Conservation (phyloP, 1,140 invertebrate species). For the Pinna nobilis region DNA sequence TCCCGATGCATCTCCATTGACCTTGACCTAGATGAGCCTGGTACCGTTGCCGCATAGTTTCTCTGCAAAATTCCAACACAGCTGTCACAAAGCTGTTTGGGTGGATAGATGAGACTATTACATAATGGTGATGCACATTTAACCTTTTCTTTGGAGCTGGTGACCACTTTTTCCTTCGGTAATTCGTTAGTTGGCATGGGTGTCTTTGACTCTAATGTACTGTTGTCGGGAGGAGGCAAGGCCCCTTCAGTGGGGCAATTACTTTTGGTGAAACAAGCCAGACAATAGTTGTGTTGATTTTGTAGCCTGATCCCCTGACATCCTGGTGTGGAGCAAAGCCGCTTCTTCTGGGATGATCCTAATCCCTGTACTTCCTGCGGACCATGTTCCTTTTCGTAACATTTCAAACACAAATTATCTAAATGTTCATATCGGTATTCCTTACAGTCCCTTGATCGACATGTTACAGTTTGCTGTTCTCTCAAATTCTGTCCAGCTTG, state of each 20-base stretch:
- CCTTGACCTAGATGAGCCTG: slow-evolving; percentile 25
- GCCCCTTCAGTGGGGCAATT: background rate
- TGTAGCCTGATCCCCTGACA: slow-evolving; percentile 37
- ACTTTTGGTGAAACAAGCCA: slow-evolving; percentile 18
- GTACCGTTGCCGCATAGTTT: slow-evolving; percentile 15
- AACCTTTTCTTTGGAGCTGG: slow-evolving; percentile 49
- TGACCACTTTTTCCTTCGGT: slow-evolving; percentile 13
- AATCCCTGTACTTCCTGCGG: background rate
- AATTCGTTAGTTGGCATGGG: background rate
- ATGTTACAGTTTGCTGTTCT: background rate
- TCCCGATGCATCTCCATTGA: slow-evolving; percentile 21
- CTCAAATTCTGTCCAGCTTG: slow-evolving; percentile 2
- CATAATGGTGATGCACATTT: slow-evolving; percentile 53
- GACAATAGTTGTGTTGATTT: slow-evolving; percentile 31
- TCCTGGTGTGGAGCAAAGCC: slow-evolving; percentile 51
- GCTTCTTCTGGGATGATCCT: background rate
- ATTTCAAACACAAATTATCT: slow-evolving; percentile 1
- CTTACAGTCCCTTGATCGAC: background rate
- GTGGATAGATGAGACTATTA: slow-evolving; percentile 40
- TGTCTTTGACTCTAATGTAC: slow-evolving; percentile 3
- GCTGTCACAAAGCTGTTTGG: slow-evolving; percentile 32
- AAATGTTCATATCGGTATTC: background rate
- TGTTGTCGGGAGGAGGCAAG: background rate
- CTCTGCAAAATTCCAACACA: slow-evolving; percentile 31
- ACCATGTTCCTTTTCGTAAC: background rate